Percentiles rank a stretch among this genome's conserved stretches.
phyloP scores from a whole-genome alignment of 2,888 invertebrate genomes.

The Hyalella azteca region DNA sequence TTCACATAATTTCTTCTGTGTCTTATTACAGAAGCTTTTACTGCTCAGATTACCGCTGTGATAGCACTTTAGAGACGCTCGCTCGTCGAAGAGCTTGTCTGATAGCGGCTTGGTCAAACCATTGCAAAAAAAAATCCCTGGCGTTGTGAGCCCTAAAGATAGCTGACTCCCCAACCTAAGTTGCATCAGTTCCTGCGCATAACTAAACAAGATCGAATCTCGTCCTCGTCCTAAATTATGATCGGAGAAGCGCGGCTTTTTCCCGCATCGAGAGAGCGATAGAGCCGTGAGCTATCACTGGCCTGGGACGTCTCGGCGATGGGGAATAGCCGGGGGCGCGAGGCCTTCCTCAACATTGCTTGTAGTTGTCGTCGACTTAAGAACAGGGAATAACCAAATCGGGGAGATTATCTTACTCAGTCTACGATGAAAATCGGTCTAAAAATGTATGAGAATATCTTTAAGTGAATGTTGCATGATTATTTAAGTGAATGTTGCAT shows the following conservation, averaged over 20 bases:
- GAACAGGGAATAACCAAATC: too few relatives aligned
- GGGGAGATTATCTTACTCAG: too few relatives aligned
- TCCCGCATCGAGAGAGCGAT: background rate
- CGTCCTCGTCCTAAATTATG: conserved; percentile 23
- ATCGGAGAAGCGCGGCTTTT: conserved; percentile 23
- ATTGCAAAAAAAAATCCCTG: background rate
- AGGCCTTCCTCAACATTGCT: too few relatives aligned
- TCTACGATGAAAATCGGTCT: too few relatives aligned
- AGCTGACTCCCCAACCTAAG: background rate
- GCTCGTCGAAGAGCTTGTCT: background rate
- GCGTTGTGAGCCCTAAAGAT: background rate
- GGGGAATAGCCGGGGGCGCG: too few relatives aligned
- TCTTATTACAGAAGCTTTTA: conserved; percentile 32
- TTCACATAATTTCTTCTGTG: too few relatives aligned
- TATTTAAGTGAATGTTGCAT: too few relatives aligned
- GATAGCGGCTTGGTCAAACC: background rate
- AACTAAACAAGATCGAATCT: conserved; percentile 32
- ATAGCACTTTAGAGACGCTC: background rate
- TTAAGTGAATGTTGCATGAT: too few relatives aligned
- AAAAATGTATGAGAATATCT: too few relatives aligned
- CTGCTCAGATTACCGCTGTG: conserved; percentile 9
- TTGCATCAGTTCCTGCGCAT: conserved; percentile 14
- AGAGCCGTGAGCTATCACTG: conserved; percentile 2
- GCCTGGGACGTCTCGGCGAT: too few relatives aligned
- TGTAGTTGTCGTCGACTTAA: too few relatives aligned